Percentiles rank a stretch among this genome's conserved stretches.
Evolutionary conservation across 2,888 invertebrate genomes (phyloP).

Genomic region (Philonicus albiceps): DNA sequence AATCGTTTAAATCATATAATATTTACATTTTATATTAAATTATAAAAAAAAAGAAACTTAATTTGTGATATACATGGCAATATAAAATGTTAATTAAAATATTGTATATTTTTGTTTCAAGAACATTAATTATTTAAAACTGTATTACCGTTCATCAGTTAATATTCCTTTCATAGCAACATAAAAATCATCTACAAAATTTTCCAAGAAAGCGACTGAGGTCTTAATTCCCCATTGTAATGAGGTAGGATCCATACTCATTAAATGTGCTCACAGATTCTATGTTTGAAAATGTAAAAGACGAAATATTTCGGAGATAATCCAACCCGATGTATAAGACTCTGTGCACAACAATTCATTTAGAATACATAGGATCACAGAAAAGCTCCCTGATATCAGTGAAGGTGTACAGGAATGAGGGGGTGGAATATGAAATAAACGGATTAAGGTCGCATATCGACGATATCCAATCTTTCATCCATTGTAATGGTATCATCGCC

Average conservation of each 20-base stretch:
- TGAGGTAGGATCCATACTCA: background rate
- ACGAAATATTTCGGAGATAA: background rate
- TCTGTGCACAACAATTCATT: background rate
- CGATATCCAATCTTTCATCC: conserved; percentile 12
- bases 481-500: background rate
- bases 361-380: background rate
- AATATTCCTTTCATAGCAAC: no score
- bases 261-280: background rate
- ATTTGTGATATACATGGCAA: no score
- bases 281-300: background rate
- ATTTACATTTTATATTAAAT: no score
- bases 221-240: background rate
- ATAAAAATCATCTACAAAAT: no score
- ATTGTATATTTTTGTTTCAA: no score
- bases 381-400: background rate
- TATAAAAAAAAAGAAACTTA: no score
- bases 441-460: background rate
- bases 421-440: conserved; percentile 8
- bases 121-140: no score
- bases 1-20: no score
- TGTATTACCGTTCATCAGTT: no score
- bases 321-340: background rate
- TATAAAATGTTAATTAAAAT: no score
- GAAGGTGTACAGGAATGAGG: background rate
- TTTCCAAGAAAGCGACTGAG: no score